Percentiles rank a stretch among this genome's conserved stretches.
These are phyloP conservation scores for Varanus salvator DNA, from an alignment of 2,113 vertebrate genomes.

Conservation along the genomic window DNA sequence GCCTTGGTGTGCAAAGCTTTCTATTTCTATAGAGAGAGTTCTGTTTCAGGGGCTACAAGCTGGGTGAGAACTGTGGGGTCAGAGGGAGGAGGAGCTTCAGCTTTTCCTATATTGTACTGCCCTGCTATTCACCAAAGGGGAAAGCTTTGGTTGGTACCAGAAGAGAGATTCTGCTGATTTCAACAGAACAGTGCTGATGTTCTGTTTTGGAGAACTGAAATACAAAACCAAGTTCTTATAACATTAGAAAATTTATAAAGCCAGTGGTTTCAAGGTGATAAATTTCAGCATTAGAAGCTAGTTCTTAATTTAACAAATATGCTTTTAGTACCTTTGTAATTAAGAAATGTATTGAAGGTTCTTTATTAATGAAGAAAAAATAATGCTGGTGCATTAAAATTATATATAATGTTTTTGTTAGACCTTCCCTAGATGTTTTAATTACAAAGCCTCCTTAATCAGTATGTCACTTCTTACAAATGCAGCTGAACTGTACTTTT, in stretches of 20 bases:
- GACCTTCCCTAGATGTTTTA: conserved; percentile 31
- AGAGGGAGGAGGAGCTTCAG: no score
- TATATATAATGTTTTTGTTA: conserved; percentile 32
- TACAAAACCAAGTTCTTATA: conserved; percentile 38
- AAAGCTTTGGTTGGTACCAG: no score
- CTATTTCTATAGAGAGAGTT: conserved; percentile 6
- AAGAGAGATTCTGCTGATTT: neutral
- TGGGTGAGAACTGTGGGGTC: no score
- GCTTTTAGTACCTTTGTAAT: conserved; percentile 48
- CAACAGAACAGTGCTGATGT: neutral
- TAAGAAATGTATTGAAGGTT: conserved; percentile 30
- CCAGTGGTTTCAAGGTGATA: neutral
- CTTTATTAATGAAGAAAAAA: conserved; percentile 37
- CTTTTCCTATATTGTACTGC: neutral
- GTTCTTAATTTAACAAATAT: conserved; percentile 52
- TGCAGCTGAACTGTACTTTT: neutral
- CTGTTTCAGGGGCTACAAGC: no score
- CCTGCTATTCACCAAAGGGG: no score
- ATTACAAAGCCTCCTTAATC: conserved; percentile 42
- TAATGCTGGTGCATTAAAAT: conserved; percentile 45
- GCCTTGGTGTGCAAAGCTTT: neutral
- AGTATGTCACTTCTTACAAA: conserved; percentile 13
- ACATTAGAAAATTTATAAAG: conserved; percentile 15
- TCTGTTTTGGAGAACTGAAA: neutral
- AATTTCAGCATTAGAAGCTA: conserved; percentile 36